A percentile compares a stretch with the other conserved stretches of the same genome.
Evolutionary conservation across 2,797 vertebrate genomes (phyloP).

Genomic region (Aulostomus chinensis): DNA sequence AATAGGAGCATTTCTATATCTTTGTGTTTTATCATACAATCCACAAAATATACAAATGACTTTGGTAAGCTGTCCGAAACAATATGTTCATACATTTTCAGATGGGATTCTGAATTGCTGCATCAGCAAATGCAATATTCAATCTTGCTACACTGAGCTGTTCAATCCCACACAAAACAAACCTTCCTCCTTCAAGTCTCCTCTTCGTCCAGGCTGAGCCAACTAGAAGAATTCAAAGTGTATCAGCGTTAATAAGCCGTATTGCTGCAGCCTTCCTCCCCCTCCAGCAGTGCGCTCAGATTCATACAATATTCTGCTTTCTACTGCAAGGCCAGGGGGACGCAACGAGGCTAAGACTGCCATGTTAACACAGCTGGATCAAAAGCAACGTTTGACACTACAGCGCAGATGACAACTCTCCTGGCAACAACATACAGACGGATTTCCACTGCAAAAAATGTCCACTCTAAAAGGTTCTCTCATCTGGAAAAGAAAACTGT

Average conservation of each 20-base stretch:
- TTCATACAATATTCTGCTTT: conserved; percentile 10
- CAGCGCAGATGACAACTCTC: conserved; percentile 27
- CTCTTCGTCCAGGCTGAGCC: background rate
- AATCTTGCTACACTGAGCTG: background rate
- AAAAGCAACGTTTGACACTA: conserved; percentile 21
- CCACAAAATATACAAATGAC: background rate
- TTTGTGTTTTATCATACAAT: no score
- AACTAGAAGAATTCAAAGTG: conserved; percentile 7
- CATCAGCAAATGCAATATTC: background rate
- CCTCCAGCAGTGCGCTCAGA: conserved; percentile 15
- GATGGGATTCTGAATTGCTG: background rate
- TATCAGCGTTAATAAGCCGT: conserved; percentile 5
- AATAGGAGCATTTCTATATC: no score
- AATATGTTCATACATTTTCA: background rate
- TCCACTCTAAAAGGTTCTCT: background rate
- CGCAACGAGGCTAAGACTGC: conserved; percentile 8
- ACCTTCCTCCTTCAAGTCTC: background rate
- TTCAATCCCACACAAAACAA: conserved; percentile 3
- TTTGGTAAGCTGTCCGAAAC: no score
- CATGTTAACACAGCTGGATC: conserved; percentile 31
- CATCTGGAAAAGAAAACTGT: background rate
- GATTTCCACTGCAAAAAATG: conserved; percentile 15
- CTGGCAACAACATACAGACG: conserved; percentile 5
- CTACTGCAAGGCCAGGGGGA: conserved; percentile 16
- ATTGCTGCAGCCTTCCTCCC: background rate